Conservation (phyloP, 2,888 invertebrate genomes). For the Drosophila nr. perissopoda region DNA sequence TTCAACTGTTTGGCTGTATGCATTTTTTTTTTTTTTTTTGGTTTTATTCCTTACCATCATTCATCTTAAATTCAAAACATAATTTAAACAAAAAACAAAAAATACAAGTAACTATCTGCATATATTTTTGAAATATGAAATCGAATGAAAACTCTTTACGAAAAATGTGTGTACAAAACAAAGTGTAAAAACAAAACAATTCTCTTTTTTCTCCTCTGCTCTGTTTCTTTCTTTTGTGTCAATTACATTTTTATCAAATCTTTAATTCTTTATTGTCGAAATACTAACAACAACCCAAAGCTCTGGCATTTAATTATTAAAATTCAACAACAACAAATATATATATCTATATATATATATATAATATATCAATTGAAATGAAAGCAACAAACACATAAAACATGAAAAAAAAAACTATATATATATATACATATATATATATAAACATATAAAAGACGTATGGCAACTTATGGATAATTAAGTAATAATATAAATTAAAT, state of each 20-base stretch:
- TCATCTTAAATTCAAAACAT: constrained; percentile 32
- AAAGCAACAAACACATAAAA: constrained; percentile 55
- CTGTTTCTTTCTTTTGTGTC: constrained; percentile 77
- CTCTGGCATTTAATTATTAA: constrained; percentile 83
- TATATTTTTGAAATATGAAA: constrained; percentile 24
- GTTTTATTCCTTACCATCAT: constrained; percentile 35
- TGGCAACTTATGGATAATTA: constrained; percentile 64
- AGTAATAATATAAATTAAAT: constrained; percentile 54
- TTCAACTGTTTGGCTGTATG: constrained; percentile 48
- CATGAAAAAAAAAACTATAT: constrained; percentile 19
- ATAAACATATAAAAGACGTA: constrained; percentile 38
- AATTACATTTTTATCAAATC: constrained; percentile 71
- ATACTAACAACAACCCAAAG: constrained; percentile 70
- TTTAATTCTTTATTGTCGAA: constrained; percentile 56
- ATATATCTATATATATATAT: constrained; percentile 29
- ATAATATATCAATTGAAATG: constrained; percentile 61
- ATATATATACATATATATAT: neutral
- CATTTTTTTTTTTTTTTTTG: constrained; percentile 5
- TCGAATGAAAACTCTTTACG: constrained; percentile 50
- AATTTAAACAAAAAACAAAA: constrained; percentile 6
- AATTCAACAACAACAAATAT: constrained; percentile 1
- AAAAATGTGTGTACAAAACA: constrained; percentile 77
- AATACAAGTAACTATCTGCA: constrained; percentile 29
- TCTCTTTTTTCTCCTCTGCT: constrained; percentile 78
- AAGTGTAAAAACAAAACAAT: constrained; percentile 77